Conservation (phyloP, 2,888 invertebrate genomes). For the Diogma glabrata region DNA sequence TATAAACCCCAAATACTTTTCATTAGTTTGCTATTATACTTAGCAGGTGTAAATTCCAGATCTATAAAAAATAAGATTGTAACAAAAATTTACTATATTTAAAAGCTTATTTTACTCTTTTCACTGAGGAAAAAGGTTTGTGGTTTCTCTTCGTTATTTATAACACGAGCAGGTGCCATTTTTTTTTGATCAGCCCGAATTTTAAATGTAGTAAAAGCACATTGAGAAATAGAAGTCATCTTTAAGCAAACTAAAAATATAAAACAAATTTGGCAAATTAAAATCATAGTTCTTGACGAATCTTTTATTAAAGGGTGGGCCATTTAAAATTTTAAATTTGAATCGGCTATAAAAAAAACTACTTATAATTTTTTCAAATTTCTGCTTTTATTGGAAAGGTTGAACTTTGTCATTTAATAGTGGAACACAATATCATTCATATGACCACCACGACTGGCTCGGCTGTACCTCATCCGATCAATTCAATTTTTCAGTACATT, state of each 20-base stretch:
- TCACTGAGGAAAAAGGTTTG: constrained; percentile 26
- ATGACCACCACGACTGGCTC: too few species aligned
- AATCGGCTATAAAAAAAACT: too few species aligned
- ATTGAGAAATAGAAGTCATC: constrained; percentile 68
- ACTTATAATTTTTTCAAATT: too few species aligned
- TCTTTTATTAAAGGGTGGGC: too few species aligned
- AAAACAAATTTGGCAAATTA: too few species aligned
- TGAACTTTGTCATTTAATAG: too few species aligned
- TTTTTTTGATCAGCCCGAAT: constrained; percentile 40
- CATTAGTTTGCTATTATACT: constrained; percentile 80
- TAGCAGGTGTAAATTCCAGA: constrained; percentile 53
- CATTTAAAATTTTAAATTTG: too few species aligned
- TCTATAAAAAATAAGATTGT: constrained; percentile 36
- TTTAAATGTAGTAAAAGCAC: constrained; percentile 60
- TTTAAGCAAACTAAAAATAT: constrained; percentile 16
- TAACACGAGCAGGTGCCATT: constrained; percentile 43
- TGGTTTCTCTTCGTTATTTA: constrained; percentile 32
- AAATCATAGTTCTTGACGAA: too few species aligned
- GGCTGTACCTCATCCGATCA: too few species aligned
- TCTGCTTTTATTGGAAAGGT: too few species aligned
- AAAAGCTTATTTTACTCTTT: constrained; percentile 24
- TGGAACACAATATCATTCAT: too few species aligned
- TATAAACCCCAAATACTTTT: constrained; percentile 87
- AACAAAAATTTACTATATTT: constrained; percentile 3
- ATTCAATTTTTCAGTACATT: too few species aligned